Percentiles rank a stretch among this genome's conserved stretches.
Conservation (phyloP, 2,113 vertebrate genomes). For the Odocoileus virginianus region DNA sequence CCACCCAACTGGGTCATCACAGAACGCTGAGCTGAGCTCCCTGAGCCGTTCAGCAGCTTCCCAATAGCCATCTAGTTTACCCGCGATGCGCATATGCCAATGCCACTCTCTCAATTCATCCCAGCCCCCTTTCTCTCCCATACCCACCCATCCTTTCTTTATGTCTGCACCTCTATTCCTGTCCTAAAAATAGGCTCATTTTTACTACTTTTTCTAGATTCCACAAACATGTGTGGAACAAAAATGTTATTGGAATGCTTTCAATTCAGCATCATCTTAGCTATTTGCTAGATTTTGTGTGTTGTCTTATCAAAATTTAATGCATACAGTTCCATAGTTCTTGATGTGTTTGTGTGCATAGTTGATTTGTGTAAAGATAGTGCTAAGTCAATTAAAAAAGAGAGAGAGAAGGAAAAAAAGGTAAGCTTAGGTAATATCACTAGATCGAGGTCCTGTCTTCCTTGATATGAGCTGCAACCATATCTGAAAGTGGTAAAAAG, state of each 20-base stretch:
- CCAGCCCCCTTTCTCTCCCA: neutral
- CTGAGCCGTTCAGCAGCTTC: neutral
- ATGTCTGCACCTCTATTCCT: neutral
- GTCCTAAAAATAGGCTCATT: neutral
- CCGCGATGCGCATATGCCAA: neutral
- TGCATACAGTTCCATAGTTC: conserved; percentile 79
- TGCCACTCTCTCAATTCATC: neutral
- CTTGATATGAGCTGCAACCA: neutral
- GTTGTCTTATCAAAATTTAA: conserved; percentile 79
- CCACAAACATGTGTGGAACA: neutral
- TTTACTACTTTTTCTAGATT: neutral
- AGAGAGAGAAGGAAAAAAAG: neutral
- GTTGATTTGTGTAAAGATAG: conserved; percentile 90
- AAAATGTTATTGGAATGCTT: conserved; percentile 74
- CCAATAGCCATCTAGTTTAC: neutral
- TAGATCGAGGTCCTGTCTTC: neutral
- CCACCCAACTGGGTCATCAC: neutral
- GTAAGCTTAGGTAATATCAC: neutral
- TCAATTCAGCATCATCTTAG: conserved; percentile 77
- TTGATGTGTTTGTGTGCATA: conserved; percentile 85
- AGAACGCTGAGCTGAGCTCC: neutral
- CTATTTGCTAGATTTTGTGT: conserved; percentile 79
- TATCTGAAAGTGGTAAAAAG: neutral
- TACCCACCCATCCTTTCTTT: neutral
- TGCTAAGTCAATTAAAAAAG: conserved; percentile 80